A percentile compares a stretch with the other conserved stretches of the same genome.
Conservation (phyloP, 2,888 invertebrate genomes). For the Synanthedon vespiformis region DNA sequence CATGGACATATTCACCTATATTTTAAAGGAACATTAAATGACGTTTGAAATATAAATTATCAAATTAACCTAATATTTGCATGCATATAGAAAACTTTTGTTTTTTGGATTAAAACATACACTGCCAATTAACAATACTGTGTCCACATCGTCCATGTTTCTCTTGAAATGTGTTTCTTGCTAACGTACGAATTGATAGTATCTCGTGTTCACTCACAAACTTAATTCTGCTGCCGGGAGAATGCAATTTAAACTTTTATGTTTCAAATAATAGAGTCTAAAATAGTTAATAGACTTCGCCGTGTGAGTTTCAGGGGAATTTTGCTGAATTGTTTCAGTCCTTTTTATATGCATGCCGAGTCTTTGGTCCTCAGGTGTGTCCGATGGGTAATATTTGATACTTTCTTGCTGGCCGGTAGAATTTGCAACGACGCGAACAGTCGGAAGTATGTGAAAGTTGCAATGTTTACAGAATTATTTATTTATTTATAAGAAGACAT, state of each 20-base stretch:
- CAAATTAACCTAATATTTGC: too few species aligned
- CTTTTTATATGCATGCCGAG: constrained; percentile 60
- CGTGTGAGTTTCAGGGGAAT: constrained; percentile 5
- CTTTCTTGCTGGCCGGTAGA: constrained; percentile 50
- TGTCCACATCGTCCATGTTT: constrained; percentile 53
- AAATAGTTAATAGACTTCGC: neutral
- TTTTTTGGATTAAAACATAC: neutral
- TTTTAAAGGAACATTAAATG: too few species aligned
- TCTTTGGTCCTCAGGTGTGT: constrained; percentile 61
- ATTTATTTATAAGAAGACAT: neutral
- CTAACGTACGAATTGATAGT: constrained; percentile 62
- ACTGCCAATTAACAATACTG: neutral
- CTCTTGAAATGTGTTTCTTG: constrained; percentile 69
- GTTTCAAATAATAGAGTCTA: neutral
- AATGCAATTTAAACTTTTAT: constrained; percentile 25
- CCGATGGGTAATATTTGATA: constrained; percentile 65
- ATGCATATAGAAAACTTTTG: too few species aligned
- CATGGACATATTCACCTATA: too few species aligned
- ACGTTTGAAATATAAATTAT: too few species aligned
- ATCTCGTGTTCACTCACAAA: constrained; percentile 45
- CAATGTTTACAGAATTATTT: neutral
- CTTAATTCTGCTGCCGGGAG: constrained; percentile 22
- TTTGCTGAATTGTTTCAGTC: constrained; percentile 33
- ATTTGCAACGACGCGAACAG: constrained; percentile 8
- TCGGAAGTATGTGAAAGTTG: neutral